These are phyloP conservation scores for Narcine bancroftii DNA, from an alignment of 2,113 vertebrate species.

Conservation along the genomic window DNA sequence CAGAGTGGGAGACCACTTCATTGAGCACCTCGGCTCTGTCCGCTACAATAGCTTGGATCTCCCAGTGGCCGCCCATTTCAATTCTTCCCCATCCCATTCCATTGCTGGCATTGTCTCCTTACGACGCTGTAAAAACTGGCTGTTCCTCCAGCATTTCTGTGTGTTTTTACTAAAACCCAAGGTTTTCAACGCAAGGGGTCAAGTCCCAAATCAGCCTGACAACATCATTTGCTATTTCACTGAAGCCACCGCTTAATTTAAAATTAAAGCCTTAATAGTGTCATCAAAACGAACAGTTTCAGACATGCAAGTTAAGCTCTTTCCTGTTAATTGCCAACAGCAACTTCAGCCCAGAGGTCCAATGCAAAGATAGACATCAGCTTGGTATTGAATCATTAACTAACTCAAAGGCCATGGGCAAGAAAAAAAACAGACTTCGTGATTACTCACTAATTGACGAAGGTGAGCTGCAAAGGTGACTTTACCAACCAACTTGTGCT, in stretches of 20 bases:
- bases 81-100: too few species aligned
- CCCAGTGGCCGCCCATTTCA: too few species aligned
- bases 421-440: not conserved
- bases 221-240: not conserved
- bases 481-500: not conserved
- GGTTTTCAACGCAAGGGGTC: not conserved
- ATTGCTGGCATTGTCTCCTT: too few species aligned
- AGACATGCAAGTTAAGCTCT: not conserved
- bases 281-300: not conserved
- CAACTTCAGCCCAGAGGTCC: not conserved
- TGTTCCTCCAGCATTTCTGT: too few species aligned
- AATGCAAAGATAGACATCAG: not conserved
- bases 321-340: not conserved
- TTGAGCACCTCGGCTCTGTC: too few species aligned
- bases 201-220: not conserved
- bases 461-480: not conserved
- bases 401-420: not conserved
- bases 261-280: not conserved
- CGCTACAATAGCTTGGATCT: too few species aligned
- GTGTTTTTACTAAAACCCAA: not conserved
- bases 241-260: not conserved
- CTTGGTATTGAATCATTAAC: not conserved
- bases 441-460: not conserved
- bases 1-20: too few species aligned
- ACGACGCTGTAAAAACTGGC: too few species aligned